Percentiles rank a stretch among this genome's conserved stretches.
These are phyloP conservation scores for Macaria liturata DNA, from an alignment of 2,888 invertebrate genomes.

Conservation along the genomic window DNA sequence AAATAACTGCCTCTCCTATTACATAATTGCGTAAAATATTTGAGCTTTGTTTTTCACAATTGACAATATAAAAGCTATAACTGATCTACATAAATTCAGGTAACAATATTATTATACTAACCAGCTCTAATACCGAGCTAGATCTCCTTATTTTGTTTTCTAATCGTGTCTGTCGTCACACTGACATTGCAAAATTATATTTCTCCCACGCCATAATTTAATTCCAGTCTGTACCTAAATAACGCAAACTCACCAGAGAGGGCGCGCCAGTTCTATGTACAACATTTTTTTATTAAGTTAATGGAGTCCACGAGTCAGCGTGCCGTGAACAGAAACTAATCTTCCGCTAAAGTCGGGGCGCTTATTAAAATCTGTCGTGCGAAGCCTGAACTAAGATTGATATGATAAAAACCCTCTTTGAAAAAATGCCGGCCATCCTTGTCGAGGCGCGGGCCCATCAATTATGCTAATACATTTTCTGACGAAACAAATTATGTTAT, in stretches of 20 bases:
- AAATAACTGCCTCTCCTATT: too few species aligned
- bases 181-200: background rate
- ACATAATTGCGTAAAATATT: too few species aligned
- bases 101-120: too few species aligned
- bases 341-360: conserved; percentile 42
- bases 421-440: conserved; percentile 15
- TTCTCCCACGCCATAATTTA: background rate
- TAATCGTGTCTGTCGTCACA: background rate
- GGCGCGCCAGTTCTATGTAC: conserved; percentile 17
- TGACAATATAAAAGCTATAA: too few species aligned
- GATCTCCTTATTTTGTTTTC: too few species aligned
- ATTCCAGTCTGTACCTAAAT: conserved; percentile 5
- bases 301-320: conserved; percentile 30
- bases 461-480: conserved; percentile 19
- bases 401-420: conserved; percentile 27
- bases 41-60: too few species aligned
- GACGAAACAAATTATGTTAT: conserved; percentile 16
- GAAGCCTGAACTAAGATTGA: conserved; percentile 35
- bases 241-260: conserved; percentile 19
- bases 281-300: conserved; percentile 29
- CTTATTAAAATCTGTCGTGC: conserved; percentile 47
- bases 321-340: conserved; percentile 44
- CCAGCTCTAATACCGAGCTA: too few species aligned
- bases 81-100: too few species aligned
- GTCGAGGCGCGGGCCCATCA: conserved; percentile 14